phyloP scores from a whole-genome alignment of 2,888 invertebrate species.

The Epirrita christyi region DNA sequence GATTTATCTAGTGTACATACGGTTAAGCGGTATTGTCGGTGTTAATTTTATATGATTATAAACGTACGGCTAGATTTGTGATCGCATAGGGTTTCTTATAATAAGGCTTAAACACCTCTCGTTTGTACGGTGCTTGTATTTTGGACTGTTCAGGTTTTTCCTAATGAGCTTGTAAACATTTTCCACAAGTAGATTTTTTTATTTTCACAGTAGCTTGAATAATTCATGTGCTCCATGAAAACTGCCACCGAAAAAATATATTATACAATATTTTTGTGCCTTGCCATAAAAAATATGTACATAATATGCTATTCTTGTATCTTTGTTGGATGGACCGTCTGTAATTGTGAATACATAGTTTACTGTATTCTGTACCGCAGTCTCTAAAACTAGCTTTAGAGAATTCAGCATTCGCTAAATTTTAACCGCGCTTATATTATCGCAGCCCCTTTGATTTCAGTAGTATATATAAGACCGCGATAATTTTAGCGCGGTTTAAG shows the following conservation, averaged over 20 bases:
- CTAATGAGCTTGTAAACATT: conserved; percentile 34
- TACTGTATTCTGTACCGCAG: too few species aligned
- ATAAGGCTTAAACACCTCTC: conserved; percentile 31
- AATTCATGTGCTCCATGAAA: conserved; percentile 12
- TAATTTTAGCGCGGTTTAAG: too few species aligned
- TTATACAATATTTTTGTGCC: conserved; percentile 32
- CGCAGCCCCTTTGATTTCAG: neutral
- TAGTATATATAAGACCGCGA: too few species aligned
- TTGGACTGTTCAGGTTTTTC: conserved; percentile 33
- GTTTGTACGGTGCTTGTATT: conserved; percentile 37
- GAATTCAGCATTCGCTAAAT: too few species aligned
- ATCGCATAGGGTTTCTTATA: conserved; percentile 70
- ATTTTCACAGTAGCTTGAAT: conserved; percentile 28
- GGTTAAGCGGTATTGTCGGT: conserved; percentile 74
- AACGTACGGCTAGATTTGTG: conserved; percentile 76
- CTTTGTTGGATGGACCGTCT: conserved; percentile 14
- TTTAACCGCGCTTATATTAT: too few species aligned
- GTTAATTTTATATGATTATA: conserved; percentile 78
- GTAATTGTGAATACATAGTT: neutral
- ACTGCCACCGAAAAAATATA: conserved; percentile 26
- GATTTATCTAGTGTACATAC: conserved; percentile 81
- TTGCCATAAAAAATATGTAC: conserved; percentile 34
- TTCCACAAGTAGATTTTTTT: conserved; percentile 20
- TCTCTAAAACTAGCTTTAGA: too few species aligned
- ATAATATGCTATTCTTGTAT: conserved; percentile 19